Evolutionary conservation across 1,140 invertebrate species (phyloP).

Genomic region (Holcopasites calliopsidis): DNA sequence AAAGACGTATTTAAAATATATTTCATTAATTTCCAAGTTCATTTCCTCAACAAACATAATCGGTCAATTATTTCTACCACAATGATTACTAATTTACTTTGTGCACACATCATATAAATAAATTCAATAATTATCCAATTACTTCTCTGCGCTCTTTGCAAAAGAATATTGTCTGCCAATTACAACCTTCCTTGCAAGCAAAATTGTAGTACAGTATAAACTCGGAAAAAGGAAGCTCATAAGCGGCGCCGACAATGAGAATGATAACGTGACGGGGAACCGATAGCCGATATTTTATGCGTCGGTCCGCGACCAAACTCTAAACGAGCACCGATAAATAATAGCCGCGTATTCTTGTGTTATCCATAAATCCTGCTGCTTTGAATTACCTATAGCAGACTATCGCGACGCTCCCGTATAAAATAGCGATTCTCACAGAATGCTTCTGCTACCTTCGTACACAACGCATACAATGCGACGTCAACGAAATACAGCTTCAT

Average conservation of each 20-base stretch:
- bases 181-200: not conserved
- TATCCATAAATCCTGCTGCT: conserved; percentile 52
- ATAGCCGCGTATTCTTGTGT: conserved; percentile 44
- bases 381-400: conserved; percentile 44
- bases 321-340: conserved; percentile 42
- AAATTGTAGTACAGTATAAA: not conserved
- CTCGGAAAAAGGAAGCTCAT: conserved; percentile 19
- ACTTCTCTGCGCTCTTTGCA: no score
- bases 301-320: conserved; percentile 13
- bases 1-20: no score
- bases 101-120: no score
- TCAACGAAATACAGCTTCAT: not conserved
- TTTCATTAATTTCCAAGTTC: no score
- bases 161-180: no score
- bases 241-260: conserved; percentile 26
- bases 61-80: no score
- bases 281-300: conserved; percentile 36
- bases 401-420: conserved; percentile 24
- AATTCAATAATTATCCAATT: no score
- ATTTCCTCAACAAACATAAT: no score
- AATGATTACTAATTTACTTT: no score
- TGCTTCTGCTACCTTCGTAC: not conserved
- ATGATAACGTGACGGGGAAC: conserved; percentile 38
- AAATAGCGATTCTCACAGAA: conserved; percentile 28
- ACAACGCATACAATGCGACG: conserved; percentile 9